Base-by-base conservation (phyloP, 1,140 invertebrate species). In the Aphaenogaster floridana region DNA sequence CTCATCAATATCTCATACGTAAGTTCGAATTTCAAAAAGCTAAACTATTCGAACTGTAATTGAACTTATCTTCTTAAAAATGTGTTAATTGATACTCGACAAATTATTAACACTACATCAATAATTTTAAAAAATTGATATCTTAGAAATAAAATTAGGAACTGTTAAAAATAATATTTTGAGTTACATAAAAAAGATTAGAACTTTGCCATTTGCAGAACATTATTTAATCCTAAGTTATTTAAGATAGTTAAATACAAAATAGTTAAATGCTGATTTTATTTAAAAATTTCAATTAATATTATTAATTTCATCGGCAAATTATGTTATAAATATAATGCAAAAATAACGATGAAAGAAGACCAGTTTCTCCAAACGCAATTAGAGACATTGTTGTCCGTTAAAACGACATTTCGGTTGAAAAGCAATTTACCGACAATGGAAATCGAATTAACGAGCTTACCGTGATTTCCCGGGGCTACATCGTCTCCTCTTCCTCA, bases 1-100 rank as follows among this genome's bases (percentile, higher is more conserved):
- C 98, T 36, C 99, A 99, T 95, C 98, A 99, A 94, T 98, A 97
- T 95, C 96, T 98, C 7, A 99, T 99, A 94, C 97, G 98, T 99
- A 96, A 97, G 97, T 96, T 45, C 0, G 34, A 39, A 8, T 36
- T 34, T 50, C 8, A 50, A 42, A 52, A 66, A 45, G 2, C 3
- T 39, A 39, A 61, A 15, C 15, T 81, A 42, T 54, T 71, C 48
- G 0, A 52, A 54, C 36, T 28, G 28, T 36, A 13, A 63, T 48
- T 13, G 17, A 64, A 78, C 17, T 11, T 34, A 50, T 57, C 6
- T 34, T 42, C 2, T 1, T 6, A 45, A 59, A 77, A 9, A 87
- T 59, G 39, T 13, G 48, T 36, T 39, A 17, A n/a, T 50, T 21
- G 0, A 78, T 45, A 61, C 69, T 9, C 21, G 13, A 0, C 9